These are phyloP conservation scores for Typhlichthys eigenmanni DNA, from an alignment of 2,797 vertebrate genomes.

Conservation along the genomic window DNA sequence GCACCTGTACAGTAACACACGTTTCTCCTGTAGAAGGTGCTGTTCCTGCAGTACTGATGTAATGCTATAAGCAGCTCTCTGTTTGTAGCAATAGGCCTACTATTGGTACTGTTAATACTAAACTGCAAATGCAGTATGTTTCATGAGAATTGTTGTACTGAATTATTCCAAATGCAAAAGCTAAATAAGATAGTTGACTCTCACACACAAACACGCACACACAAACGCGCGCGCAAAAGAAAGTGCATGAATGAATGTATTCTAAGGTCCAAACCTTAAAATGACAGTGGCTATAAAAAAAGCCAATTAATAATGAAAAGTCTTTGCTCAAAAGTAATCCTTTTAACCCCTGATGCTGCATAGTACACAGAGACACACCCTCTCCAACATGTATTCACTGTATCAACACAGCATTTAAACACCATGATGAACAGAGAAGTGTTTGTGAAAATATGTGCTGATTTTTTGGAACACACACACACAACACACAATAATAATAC, in stretches of 20 bases:
- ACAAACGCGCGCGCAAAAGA: conserved; percentile 18
- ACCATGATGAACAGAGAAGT: conserved; percentile 57
- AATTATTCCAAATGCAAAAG: not conserved
- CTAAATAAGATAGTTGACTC: not conserved
- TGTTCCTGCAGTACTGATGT: too few relatives aligned
- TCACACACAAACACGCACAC: too few relatives aligned
- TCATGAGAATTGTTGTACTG: not conserved
- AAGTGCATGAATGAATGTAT: conserved; percentile 51
- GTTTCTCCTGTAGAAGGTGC: too few relatives aligned
- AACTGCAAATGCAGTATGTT: not conserved
- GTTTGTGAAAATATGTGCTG: conserved; percentile 26
- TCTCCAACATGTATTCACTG: conserved; percentile 54
- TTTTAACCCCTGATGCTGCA: conserved; percentile 51
- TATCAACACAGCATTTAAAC: conserved; percentile 59
- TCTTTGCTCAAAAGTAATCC: conserved; percentile 61
- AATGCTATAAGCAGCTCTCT: not conserved
- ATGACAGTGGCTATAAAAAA: conserved; percentile 60
- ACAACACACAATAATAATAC: conserved; percentile 41
- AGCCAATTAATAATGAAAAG: conserved; percentile 80
- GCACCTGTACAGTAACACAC: not conserved
- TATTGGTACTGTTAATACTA: not conserved
- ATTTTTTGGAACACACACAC: conserved; percentile 46
- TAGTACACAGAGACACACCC: conserved; percentile 39
- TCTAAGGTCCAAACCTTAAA: conserved; percentile 59
- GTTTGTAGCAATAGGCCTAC: not conserved